Percentiles rank a stretch among this genome's conserved stretches.
Evolutionary conservation across 2,888 invertebrate genomes (phyloP).

Genomic region (Acheta domesticus): DNA sequence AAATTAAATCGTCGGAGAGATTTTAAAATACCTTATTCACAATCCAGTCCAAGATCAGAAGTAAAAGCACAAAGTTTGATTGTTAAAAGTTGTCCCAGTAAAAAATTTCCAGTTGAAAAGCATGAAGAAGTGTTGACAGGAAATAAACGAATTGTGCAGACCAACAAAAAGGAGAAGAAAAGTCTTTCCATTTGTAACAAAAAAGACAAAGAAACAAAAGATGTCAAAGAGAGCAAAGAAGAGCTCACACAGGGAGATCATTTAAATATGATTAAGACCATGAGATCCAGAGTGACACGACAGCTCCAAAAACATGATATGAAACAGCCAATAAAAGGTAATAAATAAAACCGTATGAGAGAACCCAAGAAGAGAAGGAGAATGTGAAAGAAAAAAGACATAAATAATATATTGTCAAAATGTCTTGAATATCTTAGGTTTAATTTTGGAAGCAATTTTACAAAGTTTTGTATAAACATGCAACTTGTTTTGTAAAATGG

Average conservation of each 20-base stretch:
- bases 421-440: not conserved
- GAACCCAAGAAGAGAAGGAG: too few relatives aligned
- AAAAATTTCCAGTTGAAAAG: not conserved
- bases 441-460: not conserved
- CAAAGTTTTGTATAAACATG: not conserved
- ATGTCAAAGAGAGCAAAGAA: not conserved
- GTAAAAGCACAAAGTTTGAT: not conserved
- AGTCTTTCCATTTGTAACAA: not conserved
- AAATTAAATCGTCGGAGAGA: not conserved
- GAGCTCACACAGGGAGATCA: constrained; percentile 21
- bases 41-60: not conserved
- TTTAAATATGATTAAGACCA: constrained; percentile 22
- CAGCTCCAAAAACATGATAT: not conserved
- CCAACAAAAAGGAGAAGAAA: not conserved
- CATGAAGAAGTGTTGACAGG: not conserved
- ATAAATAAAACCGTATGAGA: too few relatives aligned
- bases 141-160: not conserved
- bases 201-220: constrained; percentile 1
- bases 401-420: too few relatives aligned
- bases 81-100: not conserved
- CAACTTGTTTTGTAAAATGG: not conserved
- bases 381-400: too few relatives aligned
- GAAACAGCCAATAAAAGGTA: too few relatives aligned
- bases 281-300: not conserved
- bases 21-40: not conserved